These are phyloP conservation scores for Stichodactyla helianthus DNA, from an alignment of 64 coral and sea anemone genomes.

Conservation along the genomic window DNA sequence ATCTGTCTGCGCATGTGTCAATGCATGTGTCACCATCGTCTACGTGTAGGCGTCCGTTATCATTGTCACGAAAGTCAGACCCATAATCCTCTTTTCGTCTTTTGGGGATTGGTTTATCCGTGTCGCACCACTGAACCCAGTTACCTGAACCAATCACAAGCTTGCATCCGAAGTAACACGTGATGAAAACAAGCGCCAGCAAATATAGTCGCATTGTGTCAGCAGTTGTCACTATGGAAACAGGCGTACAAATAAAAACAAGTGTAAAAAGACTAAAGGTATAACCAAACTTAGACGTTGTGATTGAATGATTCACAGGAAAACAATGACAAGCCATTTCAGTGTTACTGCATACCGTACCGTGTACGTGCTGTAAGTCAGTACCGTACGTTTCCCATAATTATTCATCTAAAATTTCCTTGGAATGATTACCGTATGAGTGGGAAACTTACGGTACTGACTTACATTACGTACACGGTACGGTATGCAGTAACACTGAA, in stretches of 20 bases:
- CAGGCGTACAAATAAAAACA: neutral
- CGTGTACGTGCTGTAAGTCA: too few species aligned
- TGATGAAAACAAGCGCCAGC: neutral
- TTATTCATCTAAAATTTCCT: too few species aligned
- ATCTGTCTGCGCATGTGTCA: neutral
- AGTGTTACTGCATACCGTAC: too few species aligned
- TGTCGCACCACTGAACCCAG: neutral
- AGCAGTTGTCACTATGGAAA: neutral
- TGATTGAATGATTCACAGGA: too few species aligned
- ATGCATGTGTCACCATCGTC: neutral
- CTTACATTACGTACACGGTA: too few species aligned
- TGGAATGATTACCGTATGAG: too few species aligned
- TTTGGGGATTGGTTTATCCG: neutral
- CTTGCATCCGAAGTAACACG: neutral
- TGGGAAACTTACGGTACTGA: too few species aligned
- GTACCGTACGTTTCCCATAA: too few species aligned
- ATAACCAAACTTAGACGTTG: too few species aligned
- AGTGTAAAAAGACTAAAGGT: too few species aligned
- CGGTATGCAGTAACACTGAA: too few species aligned
- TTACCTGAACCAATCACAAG: neutral
- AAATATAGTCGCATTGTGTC: neutral
- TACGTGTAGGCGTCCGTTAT: neutral
- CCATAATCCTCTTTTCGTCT: neutral
- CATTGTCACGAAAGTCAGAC: neutral
- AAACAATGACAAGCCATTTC: too few species aligned